Percentiles rank a stretch among this genome's conserved stretches.
Evolutionary conservation across 1,140 invertebrate genomes (phyloP).

Genomic region (Cyclina sinensis): DNA sequence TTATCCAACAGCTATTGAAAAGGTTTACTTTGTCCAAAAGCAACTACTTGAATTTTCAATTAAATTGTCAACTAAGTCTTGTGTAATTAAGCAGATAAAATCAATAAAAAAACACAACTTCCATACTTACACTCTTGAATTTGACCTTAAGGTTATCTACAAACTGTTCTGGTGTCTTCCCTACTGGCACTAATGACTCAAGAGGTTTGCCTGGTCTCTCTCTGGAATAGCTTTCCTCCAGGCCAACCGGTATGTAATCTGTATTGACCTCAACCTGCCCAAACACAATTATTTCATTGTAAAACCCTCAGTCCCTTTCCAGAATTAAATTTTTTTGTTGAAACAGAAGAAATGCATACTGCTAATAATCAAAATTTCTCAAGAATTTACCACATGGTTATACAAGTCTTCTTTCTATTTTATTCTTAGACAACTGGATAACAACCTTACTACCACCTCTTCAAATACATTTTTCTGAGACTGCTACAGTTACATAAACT

Average conservation of each 20-base stretch:
- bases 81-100: neutral
- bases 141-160: conserved; percentile 74
- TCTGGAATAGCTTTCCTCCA: conserved; percentile 71
- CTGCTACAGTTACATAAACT: too few species aligned
- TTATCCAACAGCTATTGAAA: too few species aligned
- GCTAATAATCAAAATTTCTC: too few species aligned
- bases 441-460: too few species aligned
- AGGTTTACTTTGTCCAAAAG: neutral
- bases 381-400: too few species aligned
- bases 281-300: neutral
- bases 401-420: too few species aligned
- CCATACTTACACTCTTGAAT: conserved; percentile 81
- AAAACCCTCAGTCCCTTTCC: too few species aligned
- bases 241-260: conserved; percentile 77
- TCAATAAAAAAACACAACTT: neutral
- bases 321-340: too few species aligned
- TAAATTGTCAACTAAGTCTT: neutral
- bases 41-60: neutral
- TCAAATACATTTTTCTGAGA: too few species aligned
- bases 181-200: conserved; percentile 75
- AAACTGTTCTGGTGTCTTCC: conserved; percentile 78
- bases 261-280: conserved; percentile 77
- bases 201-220: conserved; percentile 74
- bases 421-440: too few species aligned
- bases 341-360: too few species aligned